Conservation (phyloP, 2,113 vertebrate species). For the Speoplatyrhinus poulsoni region DNA sequence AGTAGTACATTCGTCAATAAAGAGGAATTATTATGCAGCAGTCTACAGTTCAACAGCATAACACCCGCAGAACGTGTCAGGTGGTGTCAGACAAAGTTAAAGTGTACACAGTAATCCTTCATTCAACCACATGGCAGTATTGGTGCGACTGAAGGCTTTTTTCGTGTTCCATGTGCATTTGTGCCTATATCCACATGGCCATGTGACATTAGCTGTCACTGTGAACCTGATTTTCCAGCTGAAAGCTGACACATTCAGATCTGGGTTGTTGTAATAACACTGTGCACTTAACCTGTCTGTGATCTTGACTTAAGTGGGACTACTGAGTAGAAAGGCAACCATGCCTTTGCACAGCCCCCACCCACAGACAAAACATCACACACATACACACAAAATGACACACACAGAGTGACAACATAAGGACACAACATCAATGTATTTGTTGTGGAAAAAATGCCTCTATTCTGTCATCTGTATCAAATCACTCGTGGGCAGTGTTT, state of each 20-base stretch:
- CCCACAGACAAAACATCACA: constrained; percentile 13
- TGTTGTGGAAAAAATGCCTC: no score
- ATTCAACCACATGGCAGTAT: background rate
- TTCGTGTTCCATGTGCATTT: no score
- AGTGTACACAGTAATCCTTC: background rate
- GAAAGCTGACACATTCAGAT: constrained; percentile 28
- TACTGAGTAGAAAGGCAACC: constrained; percentile 14
- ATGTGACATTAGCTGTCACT: background rate
- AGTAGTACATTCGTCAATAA: no score
- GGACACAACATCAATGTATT: no score
- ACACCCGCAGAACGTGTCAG: no score
- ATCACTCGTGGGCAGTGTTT: no score
- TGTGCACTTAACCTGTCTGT: constrained; percentile 58
- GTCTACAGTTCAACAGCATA: no score
- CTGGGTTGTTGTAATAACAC: constrained; percentile 60
- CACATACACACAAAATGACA: background rate
- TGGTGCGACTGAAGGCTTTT: background rate
- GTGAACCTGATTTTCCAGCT: constrained; percentile 18
- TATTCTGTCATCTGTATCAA: no score
- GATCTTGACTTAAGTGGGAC: constrained; percentile 59
- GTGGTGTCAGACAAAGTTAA: no score
- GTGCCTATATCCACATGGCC: no score
- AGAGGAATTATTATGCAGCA: no score
- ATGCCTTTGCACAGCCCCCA: background rate
- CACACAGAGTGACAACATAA: background rate